Percentiles rank a stretch among this genome's conserved stretches.
Conservation (phyloP, 2,888 invertebrate species). For the Scaptomyza flava region DNA sequence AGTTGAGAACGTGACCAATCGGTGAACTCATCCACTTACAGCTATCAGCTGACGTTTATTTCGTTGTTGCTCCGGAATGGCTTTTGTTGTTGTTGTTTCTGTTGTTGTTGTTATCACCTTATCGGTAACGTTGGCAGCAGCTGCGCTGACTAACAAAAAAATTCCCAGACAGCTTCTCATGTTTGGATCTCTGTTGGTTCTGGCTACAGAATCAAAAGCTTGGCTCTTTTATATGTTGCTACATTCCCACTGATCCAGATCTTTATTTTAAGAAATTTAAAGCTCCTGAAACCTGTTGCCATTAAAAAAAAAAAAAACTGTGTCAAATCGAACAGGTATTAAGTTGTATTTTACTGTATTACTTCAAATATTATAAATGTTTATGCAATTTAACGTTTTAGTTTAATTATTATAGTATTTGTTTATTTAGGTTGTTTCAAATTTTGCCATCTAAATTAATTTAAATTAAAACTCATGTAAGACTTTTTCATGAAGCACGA, state of each 20-base stretch:
- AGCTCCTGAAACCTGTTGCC: constrained; percentile 41
- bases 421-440: too few species aligned
- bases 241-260: neutral
- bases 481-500: too few species aligned
- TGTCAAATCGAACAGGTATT: constrained; percentile 21
- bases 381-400: too few species aligned
- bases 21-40: neutral
- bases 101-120: constrained; percentile 4
- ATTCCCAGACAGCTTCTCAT: constrained; percentile 51
- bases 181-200: constrained; percentile 18
- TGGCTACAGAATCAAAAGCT: neutral
- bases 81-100: neutral
- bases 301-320: constrained; percentile 28
- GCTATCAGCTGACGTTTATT: constrained; percentile 62
- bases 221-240: constrained; percentile 23
- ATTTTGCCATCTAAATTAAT: too few species aligned
- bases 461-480: too few species aligned
- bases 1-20: neutral
- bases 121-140: constrained; percentile 12
- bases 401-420: too few species aligned
- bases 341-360: neutral
- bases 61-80: constrained; percentile 29
- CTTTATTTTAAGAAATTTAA: constrained; percentile 16
- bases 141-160: constrained; percentile 36
- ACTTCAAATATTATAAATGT: neutral